A percentile compares a stretch with the other conserved stretches of the same genome.
Conservation (phyloP, 2,113 vertebrate genomes). For the Brachyistius frenatus region DNA sequence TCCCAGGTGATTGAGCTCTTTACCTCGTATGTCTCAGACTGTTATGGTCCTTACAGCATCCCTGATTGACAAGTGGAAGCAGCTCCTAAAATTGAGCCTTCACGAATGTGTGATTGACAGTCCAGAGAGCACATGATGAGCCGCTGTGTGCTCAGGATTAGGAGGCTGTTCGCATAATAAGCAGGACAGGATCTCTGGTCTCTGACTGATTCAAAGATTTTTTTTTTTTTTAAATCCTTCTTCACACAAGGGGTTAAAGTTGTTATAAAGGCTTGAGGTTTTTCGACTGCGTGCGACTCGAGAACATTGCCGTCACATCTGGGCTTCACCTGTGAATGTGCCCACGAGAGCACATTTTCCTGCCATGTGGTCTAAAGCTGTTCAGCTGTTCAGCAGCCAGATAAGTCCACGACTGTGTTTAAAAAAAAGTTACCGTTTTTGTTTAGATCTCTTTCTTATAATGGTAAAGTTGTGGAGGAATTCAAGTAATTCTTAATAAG, state of each 20-base stretch:
- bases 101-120: conserved; percentile 36
- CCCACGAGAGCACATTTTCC: conserved; percentile 5
- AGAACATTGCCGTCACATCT: conserved; percentile 19
- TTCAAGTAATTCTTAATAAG: not conserved
- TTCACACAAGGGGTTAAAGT: conserved; percentile 1
- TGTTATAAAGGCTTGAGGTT: not conserved
- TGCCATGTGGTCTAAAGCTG: not conserved
- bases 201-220: conserved; percentile 1
- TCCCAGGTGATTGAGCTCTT: conserved; percentile 17
- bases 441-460: too few species aligned
- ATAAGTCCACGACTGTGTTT: not conserved
- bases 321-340: conserved; percentile 33
- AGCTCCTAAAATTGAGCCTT: not conserved
- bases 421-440: too few species aligned
- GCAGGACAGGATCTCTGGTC: not conserved
- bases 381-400: not conserved
- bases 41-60: conserved; percentile 3
- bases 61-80: conserved; percentile 34
- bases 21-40: conserved; percentile 10
- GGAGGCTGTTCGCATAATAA: conserved; percentile 34
- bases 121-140: conserved; percentile 25
- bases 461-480: not conserved
- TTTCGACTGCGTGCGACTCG: not conserved
- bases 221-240: conserved; percentile 1
- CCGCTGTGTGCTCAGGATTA: conserved; percentile 20